A percentile compares a stretch with the other conserved stretches of the same genome.
These are phyloP conservation scores for Myocastor coypus DNA, from an alignment of 2,113 vertebrate species.

Conservation along the genomic window DNA sequence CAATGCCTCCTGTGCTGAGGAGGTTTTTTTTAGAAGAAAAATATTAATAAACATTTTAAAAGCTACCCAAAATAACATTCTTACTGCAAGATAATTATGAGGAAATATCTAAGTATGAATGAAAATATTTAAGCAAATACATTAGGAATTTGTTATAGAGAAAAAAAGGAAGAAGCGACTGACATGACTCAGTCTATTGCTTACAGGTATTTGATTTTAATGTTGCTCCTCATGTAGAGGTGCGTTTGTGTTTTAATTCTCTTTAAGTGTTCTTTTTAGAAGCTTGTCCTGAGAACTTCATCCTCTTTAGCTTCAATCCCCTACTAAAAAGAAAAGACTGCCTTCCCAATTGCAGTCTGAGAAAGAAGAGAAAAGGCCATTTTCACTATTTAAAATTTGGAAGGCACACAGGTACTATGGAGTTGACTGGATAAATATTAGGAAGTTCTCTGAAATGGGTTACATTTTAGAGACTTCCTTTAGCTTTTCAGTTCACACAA, in stretches of 20 bases:
- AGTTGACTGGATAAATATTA: neutral
- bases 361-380: neutral
- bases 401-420: neutral
- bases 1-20: neutral
- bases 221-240: neutral
- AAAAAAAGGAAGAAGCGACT: neutral
- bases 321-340: neutral
- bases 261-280: conserved; percentile 8
- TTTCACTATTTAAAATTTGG: neutral
- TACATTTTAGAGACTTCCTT: neutral
- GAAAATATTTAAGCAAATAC: conserved; percentile 37
- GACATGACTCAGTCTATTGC: neutral
- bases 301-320: neutral
- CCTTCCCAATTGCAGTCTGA: neutral
- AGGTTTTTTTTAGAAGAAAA: conserved; percentile 13
- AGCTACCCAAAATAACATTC: neutral
- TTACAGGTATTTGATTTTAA: neutral
- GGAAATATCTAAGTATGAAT: conserved; percentile 20
- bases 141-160: neutral
- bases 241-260: neutral
- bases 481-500: neutral
- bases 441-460: neutral
- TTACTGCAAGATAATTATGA: neutral
- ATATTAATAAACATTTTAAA: neutral
- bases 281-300: neutral